Evolutionary conservation across 2,888 invertebrate genomes (phyloP).

Genomic region (Eucera pruinosa): DNA sequence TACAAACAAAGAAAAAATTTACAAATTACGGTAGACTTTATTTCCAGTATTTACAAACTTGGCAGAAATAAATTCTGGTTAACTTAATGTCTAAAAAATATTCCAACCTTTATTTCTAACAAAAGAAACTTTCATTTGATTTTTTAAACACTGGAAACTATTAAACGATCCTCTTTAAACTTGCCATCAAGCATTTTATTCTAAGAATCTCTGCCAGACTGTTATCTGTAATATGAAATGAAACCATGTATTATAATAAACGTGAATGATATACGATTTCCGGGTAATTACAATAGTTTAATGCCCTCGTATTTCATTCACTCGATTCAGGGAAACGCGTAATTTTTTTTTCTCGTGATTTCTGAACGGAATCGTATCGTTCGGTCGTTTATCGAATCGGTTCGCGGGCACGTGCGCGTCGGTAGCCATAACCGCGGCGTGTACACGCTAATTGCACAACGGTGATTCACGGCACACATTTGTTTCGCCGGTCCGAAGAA

Average conservation of each 20-base stretch:
- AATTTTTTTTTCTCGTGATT: slow-evolving; percentile 12
- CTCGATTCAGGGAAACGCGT: slow-evolving; percentile 4
- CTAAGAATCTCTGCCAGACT: not conserved
- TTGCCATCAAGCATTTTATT: not conserved
- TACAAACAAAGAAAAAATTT: no score
- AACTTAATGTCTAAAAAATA: no score
- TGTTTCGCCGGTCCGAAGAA: slow-evolving; percentile 55
- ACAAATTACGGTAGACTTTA: no score
- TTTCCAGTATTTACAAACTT: no score
- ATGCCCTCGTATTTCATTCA: not conserved
- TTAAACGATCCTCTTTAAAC: not conserved
- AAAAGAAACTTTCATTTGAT: no score
- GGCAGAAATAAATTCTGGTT: no score
- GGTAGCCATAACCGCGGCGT: slow-evolving; percentile 23
- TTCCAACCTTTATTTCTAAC: no score
- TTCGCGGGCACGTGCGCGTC: slow-evolving; percentile 17
- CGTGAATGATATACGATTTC: not conserved
- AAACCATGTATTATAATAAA: not conserved
- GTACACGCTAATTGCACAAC: slow-evolving; percentile 60
- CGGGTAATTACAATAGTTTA: slow-evolving; percentile 3
- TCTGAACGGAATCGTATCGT: slow-evolving; percentile 6
- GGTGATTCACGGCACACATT: slow-evolving; percentile 61
- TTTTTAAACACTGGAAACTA: no score
- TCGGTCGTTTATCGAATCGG: slow-evolving; percentile 27
- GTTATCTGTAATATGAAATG: no score